Base-by-base conservation (phyloP, 2,113 vertebrate species). In the Salvelinus fontinalis region DNA sequence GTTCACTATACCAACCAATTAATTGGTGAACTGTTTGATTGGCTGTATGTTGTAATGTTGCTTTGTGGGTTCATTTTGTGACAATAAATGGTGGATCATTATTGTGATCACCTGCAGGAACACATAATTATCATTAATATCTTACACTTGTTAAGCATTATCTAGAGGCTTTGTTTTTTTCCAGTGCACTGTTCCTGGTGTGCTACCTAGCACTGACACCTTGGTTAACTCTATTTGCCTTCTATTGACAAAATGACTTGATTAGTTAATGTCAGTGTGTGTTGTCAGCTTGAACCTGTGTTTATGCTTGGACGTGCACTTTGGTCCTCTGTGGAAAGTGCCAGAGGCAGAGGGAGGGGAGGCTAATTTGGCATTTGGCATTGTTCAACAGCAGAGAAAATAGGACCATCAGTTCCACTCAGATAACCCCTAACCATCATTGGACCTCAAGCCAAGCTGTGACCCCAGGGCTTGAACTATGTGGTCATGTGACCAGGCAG, bases 381-480 rank as follows among this genome's bases (percentile, higher is more conserved):
- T 94, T 94, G 95, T 95, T 94, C 90, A 82, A 85, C 81, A 66
- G 78, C 86, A 92, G 90, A 86, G 79, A 93, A 94, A 95, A 93
- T 92, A 92, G 93, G 93, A 91, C 92, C 94, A 95, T 96, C 95
- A 95, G 94, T 95, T 96, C 94, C 94, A 95, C 94, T 94, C 92
- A 94, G 95, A 96, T 95, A 96, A 95, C 93, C 95, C 94, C 92
- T 94, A 82, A 93, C 92, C 95, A 94, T 95, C 95, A 96, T 95
- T 93, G 91, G 93, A 94, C 92, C 94, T 93, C 89, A 88, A 93
- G 91, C 93, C 93, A 92, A 93, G 87, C 91, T 80, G 89, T 96
- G 96, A 97, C 96, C 96, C 93, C 92, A 86, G 94, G 94, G 96
- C 94, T 95, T 97, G 96, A 97, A 96, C 96, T 96, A 93, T 92